Evolutionary conservation across 2,113 vertebrate species (phyloP).

Genomic region (Ascaphus truei): DNA sequence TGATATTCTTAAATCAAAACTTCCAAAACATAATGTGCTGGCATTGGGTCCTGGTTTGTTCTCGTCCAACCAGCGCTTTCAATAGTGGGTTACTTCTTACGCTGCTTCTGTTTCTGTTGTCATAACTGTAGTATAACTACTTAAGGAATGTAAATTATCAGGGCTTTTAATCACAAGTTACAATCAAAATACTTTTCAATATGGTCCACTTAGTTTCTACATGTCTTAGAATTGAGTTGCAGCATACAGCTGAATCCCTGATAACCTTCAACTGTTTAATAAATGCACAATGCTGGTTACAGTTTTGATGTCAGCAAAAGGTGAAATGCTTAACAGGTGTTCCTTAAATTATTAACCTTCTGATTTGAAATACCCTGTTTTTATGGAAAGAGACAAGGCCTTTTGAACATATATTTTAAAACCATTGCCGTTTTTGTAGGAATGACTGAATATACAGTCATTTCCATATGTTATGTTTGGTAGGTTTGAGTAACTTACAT

Average conservation of each 20-base stretch:
- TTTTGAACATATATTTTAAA: neutral
- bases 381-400: neutral
- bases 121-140: no score
- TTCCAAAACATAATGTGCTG: no score
- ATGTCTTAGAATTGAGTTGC: neutral
- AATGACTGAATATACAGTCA: neutral
- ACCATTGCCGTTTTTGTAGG: neutral
- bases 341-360: neutral
- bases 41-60: no score
- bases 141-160: no score
- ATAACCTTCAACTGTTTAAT: neutral
- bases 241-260: neutral
- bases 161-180: no score
- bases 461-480: conserved; percentile 11
- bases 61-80: no score
- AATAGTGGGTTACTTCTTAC: no score
- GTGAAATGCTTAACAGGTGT: neutral
- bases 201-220: neutral
- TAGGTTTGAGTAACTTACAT: neutral
- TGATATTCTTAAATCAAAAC: no score
- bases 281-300: neutral
- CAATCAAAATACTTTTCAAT: no score
- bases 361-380: neutral
- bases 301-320: neutral
- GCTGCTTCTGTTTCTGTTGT: no score